phyloP scores from a whole-genome alignment of 2,888 invertebrate species.

The Tenthredo mesomela region DNA sequence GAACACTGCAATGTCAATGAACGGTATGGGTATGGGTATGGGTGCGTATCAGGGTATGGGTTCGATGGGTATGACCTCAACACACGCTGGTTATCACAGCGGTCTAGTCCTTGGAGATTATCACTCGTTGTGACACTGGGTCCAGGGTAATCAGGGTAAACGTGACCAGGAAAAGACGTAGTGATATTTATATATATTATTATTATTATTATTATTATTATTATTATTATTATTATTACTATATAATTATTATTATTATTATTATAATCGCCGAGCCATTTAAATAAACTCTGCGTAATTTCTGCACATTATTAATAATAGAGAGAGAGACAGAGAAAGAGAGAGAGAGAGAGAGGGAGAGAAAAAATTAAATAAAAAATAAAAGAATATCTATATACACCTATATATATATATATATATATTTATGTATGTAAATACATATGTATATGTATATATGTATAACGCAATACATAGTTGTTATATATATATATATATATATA shows the following conservation, averaged over 20 bases:
- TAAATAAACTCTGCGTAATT: background rate
- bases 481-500: too few relatives aligned
- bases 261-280: background rate
- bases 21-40: constrained; percentile 75
- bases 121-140: constrained; percentile 77
- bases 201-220: background rate
- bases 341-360: background rate
- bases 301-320: background rate
- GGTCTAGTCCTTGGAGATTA: constrained; percentile 76
- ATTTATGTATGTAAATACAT: too few relatives aligned
- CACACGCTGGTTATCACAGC: constrained; percentile 73
- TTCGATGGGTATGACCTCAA: constrained; percentile 74
- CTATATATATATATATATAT: too few relatives aligned
- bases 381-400: too few relatives aligned
- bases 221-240: background rate
- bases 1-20: constrained; percentile 75
- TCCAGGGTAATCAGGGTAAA: constrained; percentile 71
- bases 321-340: background rate
- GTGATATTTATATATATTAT: constrained; percentile 10
- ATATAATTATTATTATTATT: background rate
- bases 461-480: too few relatives aligned
- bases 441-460: too few relatives aligned
- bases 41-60: constrained; percentile 75
- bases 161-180: constrained; percentile 73
- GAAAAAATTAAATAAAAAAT: background rate